phyloP scores from a whole-genome alignment of 2,113 vertebrate species.

The Oostethus manadensis region DNA sequence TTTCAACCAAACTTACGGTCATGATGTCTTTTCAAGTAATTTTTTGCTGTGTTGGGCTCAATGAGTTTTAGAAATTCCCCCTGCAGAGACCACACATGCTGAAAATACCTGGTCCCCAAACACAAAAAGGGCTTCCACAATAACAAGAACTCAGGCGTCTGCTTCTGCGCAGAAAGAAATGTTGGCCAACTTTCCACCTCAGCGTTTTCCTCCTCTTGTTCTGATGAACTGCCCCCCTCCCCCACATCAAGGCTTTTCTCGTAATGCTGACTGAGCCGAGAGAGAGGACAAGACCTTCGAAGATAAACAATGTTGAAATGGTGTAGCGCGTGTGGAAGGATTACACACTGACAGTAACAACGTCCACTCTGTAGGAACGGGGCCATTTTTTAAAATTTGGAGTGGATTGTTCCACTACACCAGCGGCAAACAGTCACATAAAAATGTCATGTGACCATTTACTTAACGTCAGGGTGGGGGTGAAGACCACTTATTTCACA shows the following conservation, averaged over 20 bases:
- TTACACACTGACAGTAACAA: constrained; percentile 9
- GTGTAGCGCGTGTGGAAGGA: constrained; percentile 47
- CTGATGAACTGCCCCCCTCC: constrained; percentile 16
- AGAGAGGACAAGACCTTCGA: constrained; percentile 46
- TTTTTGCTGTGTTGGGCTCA: no score
- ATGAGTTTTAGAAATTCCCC: constrained; percentile 6
- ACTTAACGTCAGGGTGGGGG: constrained; percentile 52
- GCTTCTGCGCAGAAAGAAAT: constrained; percentile 6
- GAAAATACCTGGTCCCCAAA: constrained; percentile 4
- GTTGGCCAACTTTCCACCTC: background rate
- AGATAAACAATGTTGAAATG: constrained; percentile 43
- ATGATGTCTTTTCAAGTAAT: no score
- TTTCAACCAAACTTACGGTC: no score
- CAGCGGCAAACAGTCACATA: constrained; percentile 11
- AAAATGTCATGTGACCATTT: constrained; percentile 43
- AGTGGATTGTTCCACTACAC: constrained; percentile 40
- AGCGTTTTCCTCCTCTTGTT: constrained; percentile 27
- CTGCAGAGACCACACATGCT: constrained; percentile 15
- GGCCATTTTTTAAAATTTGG: constrained; percentile 24
- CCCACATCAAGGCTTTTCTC: constrained; percentile 38
- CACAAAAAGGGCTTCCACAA: constrained; percentile 10
- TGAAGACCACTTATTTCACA: constrained; percentile 52
- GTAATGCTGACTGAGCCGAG: constrained; percentile 40
- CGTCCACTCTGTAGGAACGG: constrained; percentile 15
- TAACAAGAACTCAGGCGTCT: constrained; percentile 4